Evolutionary conservation across 2,888 invertebrate species (phyloP).

Genomic region (Auanema freiburgensis): DNA sequence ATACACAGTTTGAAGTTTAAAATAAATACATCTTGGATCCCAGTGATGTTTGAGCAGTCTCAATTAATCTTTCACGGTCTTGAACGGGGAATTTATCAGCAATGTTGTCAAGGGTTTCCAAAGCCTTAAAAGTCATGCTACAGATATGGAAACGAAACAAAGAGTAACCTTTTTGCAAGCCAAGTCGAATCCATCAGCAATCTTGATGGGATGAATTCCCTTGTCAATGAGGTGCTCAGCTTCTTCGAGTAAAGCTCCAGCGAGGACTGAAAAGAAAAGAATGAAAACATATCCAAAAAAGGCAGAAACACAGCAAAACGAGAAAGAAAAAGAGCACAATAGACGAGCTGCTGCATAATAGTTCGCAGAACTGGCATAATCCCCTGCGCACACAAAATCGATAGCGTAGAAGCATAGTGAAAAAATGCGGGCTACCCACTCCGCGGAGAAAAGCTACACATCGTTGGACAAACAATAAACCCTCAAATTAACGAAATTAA

Average conservation of each 20-base stretch:
- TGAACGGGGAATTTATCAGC: slow-evolving; percentile 87
- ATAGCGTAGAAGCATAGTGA: too few relatives aligned
- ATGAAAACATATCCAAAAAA: neutral
- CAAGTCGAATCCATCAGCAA: slow-evolving; percentile 96
- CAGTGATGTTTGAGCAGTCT: slow-evolving; percentile 95
- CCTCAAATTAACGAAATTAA: too few relatives aligned
- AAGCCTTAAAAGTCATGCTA: slow-evolving; percentile 27
- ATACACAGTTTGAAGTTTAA: slow-evolving; percentile 1
- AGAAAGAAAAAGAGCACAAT: slow-evolving; percentile 3
- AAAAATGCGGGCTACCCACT: too few relatives aligned
- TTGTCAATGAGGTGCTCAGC: slow-evolving; percentile 88
- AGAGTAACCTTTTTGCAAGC: slow-evolving; percentile 79
- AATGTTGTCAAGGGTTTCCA: slow-evolving; percentile 76
- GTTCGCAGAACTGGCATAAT: neutral
- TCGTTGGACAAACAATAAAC: too few relatives aligned
- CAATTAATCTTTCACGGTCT: slow-evolving; percentile 81
- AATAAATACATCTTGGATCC: slow-evolving; percentile 85
- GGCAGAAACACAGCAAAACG: slow-evolving; percentile 1
- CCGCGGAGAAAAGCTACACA: too few relatives aligned
- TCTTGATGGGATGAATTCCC: slow-evolving; percentile 96
- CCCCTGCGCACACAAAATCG: too few relatives aligned
- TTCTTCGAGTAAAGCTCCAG: slow-evolving; percentile 89
- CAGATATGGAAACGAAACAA: neutral
- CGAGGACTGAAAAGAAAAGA: slow-evolving; percentile 70
- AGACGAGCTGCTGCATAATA: slow-evolving; percentile 6